Evolutionary conservation across 2,113 vertebrate genomes (phyloP), one percentile per base, ranked within the genome.

Genomic region (Channa argus): DNA sequence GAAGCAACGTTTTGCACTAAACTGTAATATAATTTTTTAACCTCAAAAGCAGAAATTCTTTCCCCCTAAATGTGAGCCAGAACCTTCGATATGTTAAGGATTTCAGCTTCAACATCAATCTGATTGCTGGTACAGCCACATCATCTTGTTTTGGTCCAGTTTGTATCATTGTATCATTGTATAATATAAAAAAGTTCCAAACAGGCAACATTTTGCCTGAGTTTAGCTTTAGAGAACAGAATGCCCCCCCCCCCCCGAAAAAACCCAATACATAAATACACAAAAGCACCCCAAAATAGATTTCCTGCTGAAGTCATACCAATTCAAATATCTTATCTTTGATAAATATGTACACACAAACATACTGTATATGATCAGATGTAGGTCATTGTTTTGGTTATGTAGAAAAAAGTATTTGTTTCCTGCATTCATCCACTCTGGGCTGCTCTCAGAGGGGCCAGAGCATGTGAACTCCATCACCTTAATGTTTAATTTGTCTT

Each of bases 331-430:
- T n/a, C n/a, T n/a, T 34, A 78, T 62, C 61, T 85, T 44, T 65
- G 82, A 79, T 82, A 67, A 83, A 82, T 89, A 90, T 86, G 51
- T 83, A 90, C 79, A 79, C 69, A 86, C 72, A 80, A 69, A 91
- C 77, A 85, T 24, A 80, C 74, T 24, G 24, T 24, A 24, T 24
- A 82, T 68, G 76, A 64, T 82, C 76, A 82, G 83, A 77, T 56
- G 71, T 49, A 82, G 86, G 54, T 77, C 59, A 67, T 85, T 60
- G 60, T 79, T 79, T 55, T 77, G 47, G 64, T 84, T 80, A 75
- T 54, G 71, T 79, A 80, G 55, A 74, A 75, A 86, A 88, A 74
- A 68, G 81, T 4, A 82, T 74, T 77, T 71, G 70, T 46, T 0
- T 4, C 6, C 43, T 15, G 64, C 49, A 34, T 61, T 61, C 8